Conservation (phyloP, 92 coral and sea anemone genomes). For the Pocillopora grandis region DNA sequence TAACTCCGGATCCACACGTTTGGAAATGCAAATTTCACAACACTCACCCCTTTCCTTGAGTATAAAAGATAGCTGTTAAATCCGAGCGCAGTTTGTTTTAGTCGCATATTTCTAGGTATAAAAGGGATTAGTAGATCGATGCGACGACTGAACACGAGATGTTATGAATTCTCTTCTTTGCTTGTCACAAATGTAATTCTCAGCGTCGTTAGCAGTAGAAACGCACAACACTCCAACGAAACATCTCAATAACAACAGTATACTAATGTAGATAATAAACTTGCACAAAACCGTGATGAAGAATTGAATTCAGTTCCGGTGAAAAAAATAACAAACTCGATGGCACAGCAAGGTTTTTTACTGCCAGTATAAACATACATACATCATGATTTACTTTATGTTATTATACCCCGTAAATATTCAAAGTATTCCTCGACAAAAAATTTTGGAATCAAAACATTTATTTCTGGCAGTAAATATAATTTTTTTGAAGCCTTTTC, state of each 20-base stretch:
- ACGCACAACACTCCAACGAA: constrained; percentile 15
- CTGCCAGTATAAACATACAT: constrained; percentile 27
- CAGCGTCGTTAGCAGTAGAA: constrained; percentile 8
- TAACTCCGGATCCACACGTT: constrained; percentile 29
- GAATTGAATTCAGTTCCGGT: constrained; percentile 48
- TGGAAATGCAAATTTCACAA: constrained; percentile 39
- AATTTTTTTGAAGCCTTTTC: background rate
- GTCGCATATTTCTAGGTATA: constrained; percentile 25
- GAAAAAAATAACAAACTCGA: constrained; percentile 29
- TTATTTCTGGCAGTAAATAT: background rate
- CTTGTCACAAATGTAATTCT: constrained; percentile 20
- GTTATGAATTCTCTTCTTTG: background rate
- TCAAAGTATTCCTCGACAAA: constrained; percentile 21
- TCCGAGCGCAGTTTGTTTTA: constrained; percentile 41
- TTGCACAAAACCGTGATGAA: constrained; percentile 9
- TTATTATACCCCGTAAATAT: constrained; percentile 33
- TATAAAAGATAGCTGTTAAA: constrained; percentile 36
- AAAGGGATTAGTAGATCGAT: constrained; percentile 8
- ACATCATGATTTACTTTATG: background rate
- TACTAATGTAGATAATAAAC: constrained; percentile 29
- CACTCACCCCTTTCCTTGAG: constrained; percentile 24
- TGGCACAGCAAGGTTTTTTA: constrained; percentile 33
- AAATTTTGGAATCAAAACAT: background rate
- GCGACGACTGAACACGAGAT: constrained; percentile 1
- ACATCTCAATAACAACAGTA: constrained; percentile 26